These are phyloP conservation scores for Drosophila greeni DNA, from an alignment of 2,888 invertebrate genomes.

Conservation along the genomic window DNA sequence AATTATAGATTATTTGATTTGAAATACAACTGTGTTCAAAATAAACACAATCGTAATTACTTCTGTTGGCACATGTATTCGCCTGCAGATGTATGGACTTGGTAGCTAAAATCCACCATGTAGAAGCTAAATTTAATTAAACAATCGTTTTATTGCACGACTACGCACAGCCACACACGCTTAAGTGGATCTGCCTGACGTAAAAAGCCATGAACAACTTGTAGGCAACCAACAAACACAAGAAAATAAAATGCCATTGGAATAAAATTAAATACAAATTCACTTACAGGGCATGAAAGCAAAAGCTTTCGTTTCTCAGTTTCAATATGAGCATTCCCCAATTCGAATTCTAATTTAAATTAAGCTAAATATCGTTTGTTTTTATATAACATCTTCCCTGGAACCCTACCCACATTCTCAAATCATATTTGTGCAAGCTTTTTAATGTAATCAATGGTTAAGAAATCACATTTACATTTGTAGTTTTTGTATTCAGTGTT, in stretches of 20 bases:
- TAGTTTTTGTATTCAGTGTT: conserved; percentile 1
- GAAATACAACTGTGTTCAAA: conserved; percentile 8
- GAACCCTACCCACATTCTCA: background rate
- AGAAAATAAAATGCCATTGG: conserved; percentile 9
- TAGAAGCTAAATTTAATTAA: conserved; percentile 25
- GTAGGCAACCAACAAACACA: background rate
- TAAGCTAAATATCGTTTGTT: background rate
- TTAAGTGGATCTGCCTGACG: conserved; percentile 7
- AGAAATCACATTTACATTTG: conserved; percentile 57
- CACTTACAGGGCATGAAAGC: background rate
- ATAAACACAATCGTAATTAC: conserved; percentile 5
- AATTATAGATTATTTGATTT: conserved; percentile 3
- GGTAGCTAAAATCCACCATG: background rate
- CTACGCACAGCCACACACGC: conserved; percentile 12
- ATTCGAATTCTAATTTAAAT: background rate
- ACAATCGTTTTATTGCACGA: conserved; percentile 13
- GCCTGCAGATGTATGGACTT: background rate
- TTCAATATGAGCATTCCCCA: no score
- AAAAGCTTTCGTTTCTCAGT: conserved; percentile 6
- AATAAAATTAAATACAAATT: conserved; percentile 10
- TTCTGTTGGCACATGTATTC: conserved; percentile 3
- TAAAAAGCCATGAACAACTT: conserved; percentile 4
- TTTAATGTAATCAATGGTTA: conserved; percentile 43
- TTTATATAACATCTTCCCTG: no score
- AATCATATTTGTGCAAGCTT: conserved; percentile 1